phyloP scores from a whole-genome alignment of 1,140 invertebrate genomes.

The Nixonia krombeini region DNA sequence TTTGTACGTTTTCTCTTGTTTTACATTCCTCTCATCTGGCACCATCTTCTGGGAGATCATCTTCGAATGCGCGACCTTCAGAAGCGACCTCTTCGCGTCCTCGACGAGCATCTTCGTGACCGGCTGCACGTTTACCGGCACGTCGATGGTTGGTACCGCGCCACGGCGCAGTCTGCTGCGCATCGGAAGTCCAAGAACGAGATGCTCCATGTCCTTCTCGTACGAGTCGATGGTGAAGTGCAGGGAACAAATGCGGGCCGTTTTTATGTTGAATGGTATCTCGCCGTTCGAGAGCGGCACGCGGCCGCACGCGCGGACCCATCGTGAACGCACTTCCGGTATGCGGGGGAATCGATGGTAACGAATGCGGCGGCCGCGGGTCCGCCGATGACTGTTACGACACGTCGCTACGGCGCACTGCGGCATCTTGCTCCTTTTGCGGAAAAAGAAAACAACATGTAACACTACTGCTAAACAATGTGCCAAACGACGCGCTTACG shows the following conservation, averaged over 20 bases:
- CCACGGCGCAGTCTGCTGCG: constrained; percentile 72
- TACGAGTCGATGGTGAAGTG: constrained; percentile 74
- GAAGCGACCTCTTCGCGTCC: constrained; percentile 65
- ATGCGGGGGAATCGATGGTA: constrained; percentile 76
- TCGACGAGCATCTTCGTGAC: constrained; percentile 67
- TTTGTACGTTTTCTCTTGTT: constrained; percentile 19
- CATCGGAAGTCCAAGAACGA: constrained; percentile 73
- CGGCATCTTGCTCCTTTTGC: constrained; percentile 66
- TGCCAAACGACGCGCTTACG: no score
- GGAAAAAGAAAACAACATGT: background rate
- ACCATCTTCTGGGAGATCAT: constrained; percentile 43
- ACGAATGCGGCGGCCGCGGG: constrained; percentile 65
- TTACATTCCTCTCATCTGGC: constrained; percentile 7
- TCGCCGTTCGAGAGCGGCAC: constrained; percentile 66
- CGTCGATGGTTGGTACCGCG: constrained; percentile 73
- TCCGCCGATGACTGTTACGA: constrained; percentile 74
- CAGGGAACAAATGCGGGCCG: constrained; percentile 74
- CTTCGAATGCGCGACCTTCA: constrained; percentile 63
- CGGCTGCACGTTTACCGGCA: constrained; percentile 70
- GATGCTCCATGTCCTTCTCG: constrained; percentile 75
- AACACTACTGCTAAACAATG: constrained; percentile 19
- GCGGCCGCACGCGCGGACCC: constrained; percentile 73
- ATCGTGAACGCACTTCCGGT: constrained; percentile 69
- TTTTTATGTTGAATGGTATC: constrained; percentile 72
- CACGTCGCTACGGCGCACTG: constrained; percentile 75